Conservation (phyloP, 2,888 invertebrate genomes). For the Apamea monoglypha region DNA sequence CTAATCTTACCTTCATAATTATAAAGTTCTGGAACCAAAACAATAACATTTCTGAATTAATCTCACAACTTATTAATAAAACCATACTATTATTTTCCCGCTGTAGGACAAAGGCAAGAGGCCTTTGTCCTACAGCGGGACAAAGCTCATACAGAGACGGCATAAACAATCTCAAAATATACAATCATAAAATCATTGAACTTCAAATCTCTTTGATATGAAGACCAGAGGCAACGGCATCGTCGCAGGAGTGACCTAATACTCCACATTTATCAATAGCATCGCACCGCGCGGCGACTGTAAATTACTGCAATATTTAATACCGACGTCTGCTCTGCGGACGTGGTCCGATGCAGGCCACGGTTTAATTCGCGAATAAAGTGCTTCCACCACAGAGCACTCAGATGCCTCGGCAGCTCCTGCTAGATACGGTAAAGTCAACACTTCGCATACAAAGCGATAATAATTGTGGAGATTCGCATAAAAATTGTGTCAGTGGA, state of each 20-base stretch:
- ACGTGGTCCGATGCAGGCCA: slow-evolving; percentile 12
- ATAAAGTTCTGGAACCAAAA: not conserved
- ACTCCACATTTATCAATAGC: slow-evolving; percentile 39
- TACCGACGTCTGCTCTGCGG: slow-evolving; percentile 5
- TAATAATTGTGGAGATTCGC: too few relatives aligned
- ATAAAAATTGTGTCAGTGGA: not conserved
- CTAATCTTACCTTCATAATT: not conserved
- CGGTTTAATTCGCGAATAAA: not conserved
- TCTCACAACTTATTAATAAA: too few relatives aligned
- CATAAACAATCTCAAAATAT: not conserved
- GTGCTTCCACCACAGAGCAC: not conserved
- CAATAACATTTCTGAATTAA: not conserved
- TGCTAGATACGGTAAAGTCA: not conserved
- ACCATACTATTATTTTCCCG: too few relatives aligned
- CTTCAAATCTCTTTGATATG: not conserved
- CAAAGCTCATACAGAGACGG: too few relatives aligned
- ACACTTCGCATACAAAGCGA: not conserved
- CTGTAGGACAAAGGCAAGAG: too few relatives aligned
- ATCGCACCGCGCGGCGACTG: not conserved
- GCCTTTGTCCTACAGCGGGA: too few relatives aligned
- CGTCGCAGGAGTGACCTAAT: slow-evolving; percentile 7
- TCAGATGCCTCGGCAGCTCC: not conserved
- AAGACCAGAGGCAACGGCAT: not conserved
- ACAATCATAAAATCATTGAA: not conserved
- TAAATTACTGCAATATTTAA: slow-evolving; percentile 46